A percentile compares a stretch with the other conserved stretches of the same genome.
Conservation (phyloP, 2,797 vertebrate genomes). For the Anisognathus igniventris region DNA sequence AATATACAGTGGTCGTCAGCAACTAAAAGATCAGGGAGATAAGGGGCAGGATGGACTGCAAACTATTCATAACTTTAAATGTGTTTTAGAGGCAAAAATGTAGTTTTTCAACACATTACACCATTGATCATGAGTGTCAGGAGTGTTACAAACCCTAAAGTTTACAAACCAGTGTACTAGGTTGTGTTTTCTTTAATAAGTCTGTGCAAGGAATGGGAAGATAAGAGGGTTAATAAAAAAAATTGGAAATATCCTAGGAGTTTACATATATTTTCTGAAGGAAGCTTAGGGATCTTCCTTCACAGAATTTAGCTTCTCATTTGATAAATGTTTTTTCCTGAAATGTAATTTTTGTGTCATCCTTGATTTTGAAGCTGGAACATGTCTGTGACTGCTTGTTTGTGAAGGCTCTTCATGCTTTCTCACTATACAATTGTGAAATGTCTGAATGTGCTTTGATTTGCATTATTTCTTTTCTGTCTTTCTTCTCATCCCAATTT, state of each 20-base stretch:
- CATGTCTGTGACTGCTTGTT: not conserved
- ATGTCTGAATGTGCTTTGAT: slow-evolving; percentile 3
- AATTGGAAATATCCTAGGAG: not conserved
- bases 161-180: not conserved
- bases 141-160: not conserved
- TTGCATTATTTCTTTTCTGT: slow-evolving; percentile 24
- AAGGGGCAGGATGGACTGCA: not conserved
- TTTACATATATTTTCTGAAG: not conserved
- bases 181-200: not conserved
- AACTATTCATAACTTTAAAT: not conserved
- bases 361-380: not conserved
- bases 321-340: not conserved
- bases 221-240: not conserved
- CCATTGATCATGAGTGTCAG: not conserved
- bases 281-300: not conserved
- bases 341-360: not conserved
- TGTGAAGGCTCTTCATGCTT: not conserved
- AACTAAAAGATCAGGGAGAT: not conserved
- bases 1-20: not conserved
- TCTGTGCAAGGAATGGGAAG: not conserved
- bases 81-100: not conserved
- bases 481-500: slow-evolving; percentile 28
- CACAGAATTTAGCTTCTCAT: not conserved
- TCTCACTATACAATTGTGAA: slow-evolving; percentile 7
- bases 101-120: not conserved